A percentile compares a stretch with the other conserved stretches of the same genome.
Evolutionary conservation across 2,113 vertebrate species (phyloP).

Genomic region (Lampris megalopsis): DNA sequence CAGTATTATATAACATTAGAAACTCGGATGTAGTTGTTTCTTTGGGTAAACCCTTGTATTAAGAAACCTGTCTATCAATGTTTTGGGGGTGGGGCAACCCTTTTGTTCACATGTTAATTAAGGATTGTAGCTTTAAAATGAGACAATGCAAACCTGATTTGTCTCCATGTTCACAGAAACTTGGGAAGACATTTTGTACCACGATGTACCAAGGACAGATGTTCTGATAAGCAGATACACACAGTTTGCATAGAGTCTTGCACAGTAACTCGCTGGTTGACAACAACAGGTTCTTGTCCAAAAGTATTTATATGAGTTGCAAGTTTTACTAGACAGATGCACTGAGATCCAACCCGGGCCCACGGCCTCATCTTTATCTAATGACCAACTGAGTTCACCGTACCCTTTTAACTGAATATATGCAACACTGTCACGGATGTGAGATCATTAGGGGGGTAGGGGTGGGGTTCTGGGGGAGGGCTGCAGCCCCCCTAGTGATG

Average conservation of each 20-base stretch:
- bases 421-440: slow-evolving; percentile 58
- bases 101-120: too few relatives aligned
- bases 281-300: slow-evolving; percentile 9
- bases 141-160: not conserved
- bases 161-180: not conserved
- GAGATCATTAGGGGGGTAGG: not conserved
- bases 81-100: too few relatives aligned
- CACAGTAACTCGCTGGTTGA: not conserved
- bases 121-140: not conserved
- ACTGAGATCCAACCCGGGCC: too few relatives aligned
- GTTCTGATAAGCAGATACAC: slow-evolving; percentile 2
- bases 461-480: too few relatives aligned
- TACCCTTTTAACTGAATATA: slow-evolving; percentile 36
- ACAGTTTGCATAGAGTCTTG: not conserved
- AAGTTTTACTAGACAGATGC: too few relatives aligned
- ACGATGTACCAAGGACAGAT: slow-evolving; percentile 12
- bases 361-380: too few relatives aligned
- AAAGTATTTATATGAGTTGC: too few relatives aligned
- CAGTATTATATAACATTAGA: too few relatives aligned
- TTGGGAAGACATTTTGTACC: not conserved
- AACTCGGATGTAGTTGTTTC: too few relatives aligned
- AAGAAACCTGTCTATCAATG: too few relatives aligned
- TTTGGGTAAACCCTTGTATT: too few relatives aligned
- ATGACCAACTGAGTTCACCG: slow-evolving; percentile 44
- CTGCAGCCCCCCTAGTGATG: too few relatives aligned